Evolutionary conservation across 2,888 invertebrate species (phyloP).

Genomic region (Lithophane leautieri): DNA sequence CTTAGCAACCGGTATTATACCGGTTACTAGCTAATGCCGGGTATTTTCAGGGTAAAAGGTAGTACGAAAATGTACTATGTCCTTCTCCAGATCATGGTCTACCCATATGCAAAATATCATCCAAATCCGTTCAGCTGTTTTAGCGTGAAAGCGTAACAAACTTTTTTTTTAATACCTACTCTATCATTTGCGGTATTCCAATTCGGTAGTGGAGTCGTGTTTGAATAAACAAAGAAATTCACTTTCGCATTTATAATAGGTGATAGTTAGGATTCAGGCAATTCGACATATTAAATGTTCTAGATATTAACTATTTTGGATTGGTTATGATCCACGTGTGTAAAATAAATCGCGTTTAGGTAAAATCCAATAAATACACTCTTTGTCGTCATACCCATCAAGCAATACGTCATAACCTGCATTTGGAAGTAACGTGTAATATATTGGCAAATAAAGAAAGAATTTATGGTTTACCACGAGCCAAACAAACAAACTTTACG

Average conservation of each 20-base stretch:
- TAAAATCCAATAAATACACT: slow-evolving; percentile 8
- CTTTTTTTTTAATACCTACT: too few species aligned
- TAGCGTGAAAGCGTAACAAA: too few species aligned
- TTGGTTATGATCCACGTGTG: background rate
- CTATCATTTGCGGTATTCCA: too few species aligned
- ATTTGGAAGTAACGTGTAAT: slow-evolving; percentile 18
- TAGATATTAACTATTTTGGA: background rate
- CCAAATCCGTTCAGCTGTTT: too few species aligned
- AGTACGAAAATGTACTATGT: too few species aligned
- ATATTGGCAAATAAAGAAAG: slow-evolving; percentile 41
- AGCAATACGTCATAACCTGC: slow-evolving; percentile 10
- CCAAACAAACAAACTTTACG: slow-evolving; percentile 54
- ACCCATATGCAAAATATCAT: too few species aligned
- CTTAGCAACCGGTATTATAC: slow-evolving; percentile 27
- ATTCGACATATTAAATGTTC: background rate
- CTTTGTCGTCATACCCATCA: slow-evolving; percentile 25
- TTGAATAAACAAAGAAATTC: too few species aligned
- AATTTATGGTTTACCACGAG: slow-evolving; percentile 37
- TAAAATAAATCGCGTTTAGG: background rate
- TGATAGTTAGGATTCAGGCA: background rate
- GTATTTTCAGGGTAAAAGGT: too few species aligned
- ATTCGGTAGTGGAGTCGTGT: too few species aligned
- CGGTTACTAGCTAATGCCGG: background rate
- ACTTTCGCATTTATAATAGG: too few species aligned
- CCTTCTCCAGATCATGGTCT: too few species aligned